Evolutionary conservation across 2,888 invertebrate genomes (phyloP).

Genomic region (Drosophila mimetica): DNA sequence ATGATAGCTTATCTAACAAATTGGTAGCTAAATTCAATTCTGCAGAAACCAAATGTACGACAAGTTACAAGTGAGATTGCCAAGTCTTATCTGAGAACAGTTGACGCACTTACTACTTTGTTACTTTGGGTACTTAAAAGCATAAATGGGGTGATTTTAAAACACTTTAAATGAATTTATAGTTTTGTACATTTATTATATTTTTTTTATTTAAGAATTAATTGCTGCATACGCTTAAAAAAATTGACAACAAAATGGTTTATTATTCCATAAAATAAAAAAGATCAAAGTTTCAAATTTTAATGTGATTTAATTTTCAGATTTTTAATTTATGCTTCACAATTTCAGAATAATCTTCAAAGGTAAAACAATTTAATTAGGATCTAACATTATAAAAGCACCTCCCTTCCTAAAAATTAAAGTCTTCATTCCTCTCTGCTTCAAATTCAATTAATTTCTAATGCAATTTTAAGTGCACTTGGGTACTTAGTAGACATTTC

Average conservation of each 20-base stretch:
- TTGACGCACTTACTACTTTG: too few relatives aligned
- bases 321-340: neutral
- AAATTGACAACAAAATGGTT: too few relatives aligned
- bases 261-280: too few relatives aligned
- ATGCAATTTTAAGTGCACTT: constrained; percentile 7
- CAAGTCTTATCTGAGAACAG: neutral
- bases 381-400: neutral
- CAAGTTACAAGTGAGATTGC: neutral
- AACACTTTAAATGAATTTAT: too few relatives aligned
- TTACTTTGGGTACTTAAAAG: neutral
- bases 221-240: too few relatives aligned
- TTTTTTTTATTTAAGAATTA: neutral
- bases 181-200: neutral
- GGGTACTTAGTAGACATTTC: constrained; percentile 4
- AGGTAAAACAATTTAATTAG: too few relatives aligned
- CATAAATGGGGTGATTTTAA: neutral
- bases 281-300: too few relatives aligned
- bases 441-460: neutral
- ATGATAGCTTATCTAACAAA: constrained; percentile 20
- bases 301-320: too few relatives aligned
- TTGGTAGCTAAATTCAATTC: constrained; percentile 10
- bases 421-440: neutral
- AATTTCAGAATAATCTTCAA: neutral
- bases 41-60: neutral
- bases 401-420: neutral